A percentile compares a stretch with the other conserved stretches of the same genome.
phyloP scores from a whole-genome alignment of 2,113 vertebrate species.

The Orthonyx spaldingii region DNA sequence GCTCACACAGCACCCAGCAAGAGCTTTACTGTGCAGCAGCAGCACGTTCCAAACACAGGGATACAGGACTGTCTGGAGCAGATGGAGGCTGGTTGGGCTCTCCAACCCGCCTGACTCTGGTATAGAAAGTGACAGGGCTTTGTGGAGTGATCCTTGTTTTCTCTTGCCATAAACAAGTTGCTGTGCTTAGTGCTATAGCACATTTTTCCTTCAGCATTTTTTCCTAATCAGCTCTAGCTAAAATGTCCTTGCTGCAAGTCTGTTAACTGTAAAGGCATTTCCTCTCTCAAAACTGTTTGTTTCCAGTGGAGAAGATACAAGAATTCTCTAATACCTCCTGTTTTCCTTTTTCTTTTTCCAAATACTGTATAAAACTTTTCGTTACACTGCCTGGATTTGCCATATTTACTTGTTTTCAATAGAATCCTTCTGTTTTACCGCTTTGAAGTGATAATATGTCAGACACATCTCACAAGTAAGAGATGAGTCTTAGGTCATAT shows the following conservation, averaged over 20 bases:
- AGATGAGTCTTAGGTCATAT: neutral
- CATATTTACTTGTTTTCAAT: neutral
- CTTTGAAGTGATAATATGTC: neutral
- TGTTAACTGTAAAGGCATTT: constrained; percentile 14
- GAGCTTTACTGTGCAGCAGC: neutral
- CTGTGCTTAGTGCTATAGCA: neutral
- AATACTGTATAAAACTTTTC: neutral
- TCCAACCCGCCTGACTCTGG: neutral
- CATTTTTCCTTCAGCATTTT: neutral
- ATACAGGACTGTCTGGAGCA: neutral
- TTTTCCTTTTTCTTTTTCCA: neutral
- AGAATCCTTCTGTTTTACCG: neutral
- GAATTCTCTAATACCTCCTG: neutral
- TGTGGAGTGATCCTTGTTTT: neutral
- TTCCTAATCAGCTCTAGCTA: neutral
- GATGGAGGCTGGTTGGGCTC: neutral
- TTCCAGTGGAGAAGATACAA: neutral
- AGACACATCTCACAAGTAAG: neutral
- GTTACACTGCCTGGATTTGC: neutral
- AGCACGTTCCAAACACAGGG: neutral
- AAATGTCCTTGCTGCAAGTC: neutral
- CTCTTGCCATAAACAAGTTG: neutral
- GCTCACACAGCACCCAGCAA: neutral
- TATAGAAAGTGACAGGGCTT: neutral
- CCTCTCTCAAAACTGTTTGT: neutral